phyloP scores from a whole-genome alignment of 2,888 invertebrate species.

The Tetheella fluctuosa region DNA sequence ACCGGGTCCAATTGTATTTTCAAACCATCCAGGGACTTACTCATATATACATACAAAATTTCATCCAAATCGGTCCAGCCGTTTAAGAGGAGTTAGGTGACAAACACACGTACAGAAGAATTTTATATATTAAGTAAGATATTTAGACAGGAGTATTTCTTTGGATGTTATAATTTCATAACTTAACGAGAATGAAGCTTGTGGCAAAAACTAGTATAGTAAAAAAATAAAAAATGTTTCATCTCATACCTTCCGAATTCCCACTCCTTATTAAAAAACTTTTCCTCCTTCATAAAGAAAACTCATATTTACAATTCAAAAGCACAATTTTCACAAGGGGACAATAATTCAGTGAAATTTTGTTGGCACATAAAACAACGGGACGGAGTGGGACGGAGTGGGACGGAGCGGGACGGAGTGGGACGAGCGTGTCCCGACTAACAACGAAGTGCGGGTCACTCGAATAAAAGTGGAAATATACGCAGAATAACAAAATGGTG shows the following conservation, averaged over 20 bases:
- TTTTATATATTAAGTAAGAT: too few relatives aligned
- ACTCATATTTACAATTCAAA: slow-evolving; percentile 5
- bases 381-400: not conserved
- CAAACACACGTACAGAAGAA: too few relatives aligned
- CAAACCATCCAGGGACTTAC: too few relatives aligned
- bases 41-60: too few relatives aligned
- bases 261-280: not conserved
- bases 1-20: too few relatives aligned
- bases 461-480: not conserved
- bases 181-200: too few relatives aligned
- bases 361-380: slow-evolving; percentile 9
- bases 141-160: too few relatives aligned
- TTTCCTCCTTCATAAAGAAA: not conserved
- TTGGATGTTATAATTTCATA: too few relatives aligned
- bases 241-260: not conserved
- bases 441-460: not conserved
- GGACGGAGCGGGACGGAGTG: not conserved
- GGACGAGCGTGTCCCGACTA: slow-evolving; percentile 1
- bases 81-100: too few relatives aligned
- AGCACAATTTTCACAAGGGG: not conserved
- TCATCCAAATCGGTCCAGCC: too few relatives aligned
- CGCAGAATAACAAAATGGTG: not conserved
- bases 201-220: not conserved
- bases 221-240: not conserved
- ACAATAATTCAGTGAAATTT: slow-evolving; percentile 5